phyloP scores from a whole-genome alignment of 2,888 invertebrate genomes.

The Notodonta ziczac region DNA sequence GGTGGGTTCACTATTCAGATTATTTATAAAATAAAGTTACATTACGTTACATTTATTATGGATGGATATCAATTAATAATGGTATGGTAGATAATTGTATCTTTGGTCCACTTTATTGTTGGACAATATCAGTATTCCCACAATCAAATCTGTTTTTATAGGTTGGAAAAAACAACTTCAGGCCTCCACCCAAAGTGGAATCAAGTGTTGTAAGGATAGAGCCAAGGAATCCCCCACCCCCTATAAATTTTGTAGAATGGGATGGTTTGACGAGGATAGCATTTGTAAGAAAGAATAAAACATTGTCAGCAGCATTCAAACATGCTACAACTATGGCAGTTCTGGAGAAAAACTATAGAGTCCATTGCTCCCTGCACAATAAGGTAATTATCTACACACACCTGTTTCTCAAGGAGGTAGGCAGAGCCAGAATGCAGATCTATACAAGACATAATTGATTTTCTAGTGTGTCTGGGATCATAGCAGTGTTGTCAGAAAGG shows the following conservation, averaged over 20 bases:
- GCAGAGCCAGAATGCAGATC: too few species aligned
- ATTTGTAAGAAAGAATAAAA: conserved; percentile 98
- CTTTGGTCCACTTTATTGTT: too few species aligned
- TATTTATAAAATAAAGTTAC: too few species aligned
- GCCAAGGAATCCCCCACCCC: conserved; percentile 98
- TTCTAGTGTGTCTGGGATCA: too few species aligned
- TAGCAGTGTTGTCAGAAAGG: too few species aligned
- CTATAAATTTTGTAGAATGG: conserved; percentile 98
- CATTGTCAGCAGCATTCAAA: conserved; percentile 94
- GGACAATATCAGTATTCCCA: too few species aligned
- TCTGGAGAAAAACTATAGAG: conserved; percentile 95
- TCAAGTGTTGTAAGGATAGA: conserved; percentile 99
- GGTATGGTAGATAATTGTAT: too few species aligned
- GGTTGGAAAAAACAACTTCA: conserved; percentile 99
- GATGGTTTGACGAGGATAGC: conserved; percentile 98
- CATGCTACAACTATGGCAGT: conserved; percentile 92
- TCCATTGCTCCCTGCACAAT: conserved; percentile 94
- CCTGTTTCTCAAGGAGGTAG: too few species aligned
- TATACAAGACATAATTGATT: too few species aligned
- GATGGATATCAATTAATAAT: too few species aligned
- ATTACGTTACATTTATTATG: too few species aligned
- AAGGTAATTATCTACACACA: conserved; percentile 59
- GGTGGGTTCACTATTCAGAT: conserved; percentile 72
- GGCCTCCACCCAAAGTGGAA: conserved; percentile 99
- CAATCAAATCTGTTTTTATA: conserved; percentile 50